phyloP scores from a whole-genome alignment of 1,140 invertebrate species.

The Cyclina sinensis region DNA sequence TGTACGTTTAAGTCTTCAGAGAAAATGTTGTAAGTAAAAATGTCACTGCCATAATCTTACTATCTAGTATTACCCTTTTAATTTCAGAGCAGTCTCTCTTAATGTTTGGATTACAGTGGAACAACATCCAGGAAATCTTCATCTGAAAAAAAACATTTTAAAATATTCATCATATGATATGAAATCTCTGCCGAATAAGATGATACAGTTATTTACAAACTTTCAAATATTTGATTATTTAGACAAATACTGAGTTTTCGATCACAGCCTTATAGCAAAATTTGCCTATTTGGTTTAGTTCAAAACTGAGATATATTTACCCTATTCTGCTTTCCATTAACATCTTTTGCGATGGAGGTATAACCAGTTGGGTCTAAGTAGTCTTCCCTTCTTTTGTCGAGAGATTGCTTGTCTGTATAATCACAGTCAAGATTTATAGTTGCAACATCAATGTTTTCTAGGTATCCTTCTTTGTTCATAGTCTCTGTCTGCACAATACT shows the following conservation, averaged over 20 bases:
- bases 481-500: constrained; percentile 16
- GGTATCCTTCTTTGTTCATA: constrained; percentile 8
- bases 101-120: constrained; percentile 62
- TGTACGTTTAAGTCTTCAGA: no score
- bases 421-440: constrained; percentile 50
- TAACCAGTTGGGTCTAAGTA: constrained; percentile 52
- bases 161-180: no score
- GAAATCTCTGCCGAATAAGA: no score
- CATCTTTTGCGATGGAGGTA: constrained; percentile 52
- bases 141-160: constrained; percentile 53
- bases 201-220: no score
- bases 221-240: no score
- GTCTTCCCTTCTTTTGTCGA: constrained; percentile 43
- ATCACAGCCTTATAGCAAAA: no score
- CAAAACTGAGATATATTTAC: no score
- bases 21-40: no score
- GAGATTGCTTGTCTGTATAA: constrained; percentile 30
- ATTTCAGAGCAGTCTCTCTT: constrained; percentile 41
- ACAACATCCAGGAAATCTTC: constrained; percentile 62
- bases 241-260: no score
- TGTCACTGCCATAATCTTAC: no score
- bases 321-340: constrained; percentile 44
- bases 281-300: no score
- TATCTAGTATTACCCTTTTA: constrained; percentile 38
- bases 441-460: constrained; percentile 46